phyloP scores from a whole-genome alignment of 2,888 invertebrate species.

The Glaucopsyche alexis region DNA sequence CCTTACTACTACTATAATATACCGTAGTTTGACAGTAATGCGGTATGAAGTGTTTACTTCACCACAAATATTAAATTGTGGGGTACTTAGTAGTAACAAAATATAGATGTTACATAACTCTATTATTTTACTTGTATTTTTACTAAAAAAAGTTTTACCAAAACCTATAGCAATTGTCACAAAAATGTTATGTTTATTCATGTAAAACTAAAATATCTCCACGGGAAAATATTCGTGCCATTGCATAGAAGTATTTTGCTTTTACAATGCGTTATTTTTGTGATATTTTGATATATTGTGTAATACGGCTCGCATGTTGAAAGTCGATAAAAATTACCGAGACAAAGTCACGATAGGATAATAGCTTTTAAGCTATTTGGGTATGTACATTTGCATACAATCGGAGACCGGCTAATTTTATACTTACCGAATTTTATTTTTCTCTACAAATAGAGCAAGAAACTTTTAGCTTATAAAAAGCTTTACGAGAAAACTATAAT shows the following conservation, averaged over 20 bases:
- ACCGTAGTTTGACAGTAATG: too few species aligned
- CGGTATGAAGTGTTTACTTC: too few species aligned
- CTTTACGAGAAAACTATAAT: too few species aligned
- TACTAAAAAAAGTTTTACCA: neutral
- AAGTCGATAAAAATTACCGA: constrained; percentile 26
- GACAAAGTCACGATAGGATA: constrained; percentile 20
- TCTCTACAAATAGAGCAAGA: neutral
- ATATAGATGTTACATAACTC: neutral
- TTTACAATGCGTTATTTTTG: constrained; percentile 10
- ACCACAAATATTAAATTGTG: too few species aligned
- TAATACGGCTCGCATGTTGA: constrained; percentile 19
- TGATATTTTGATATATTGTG: constrained; percentile 12
- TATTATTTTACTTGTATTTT: neutral
- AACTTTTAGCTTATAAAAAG: neutral
- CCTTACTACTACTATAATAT: too few species aligned
- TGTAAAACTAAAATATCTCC: neutral
- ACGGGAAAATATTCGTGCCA: neutral
- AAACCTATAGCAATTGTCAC: neutral
- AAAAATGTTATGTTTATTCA: neutral
- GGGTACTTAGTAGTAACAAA: neutral
- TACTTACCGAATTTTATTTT: neutral
- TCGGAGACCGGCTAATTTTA: neutral
- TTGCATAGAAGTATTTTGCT: neutral
- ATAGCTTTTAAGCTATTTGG: constrained; percentile 1
- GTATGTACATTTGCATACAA: constrained; percentile 18